Conservation (phyloP, 2,888 invertebrate species). For the Spicauda simplicius region DNA sequence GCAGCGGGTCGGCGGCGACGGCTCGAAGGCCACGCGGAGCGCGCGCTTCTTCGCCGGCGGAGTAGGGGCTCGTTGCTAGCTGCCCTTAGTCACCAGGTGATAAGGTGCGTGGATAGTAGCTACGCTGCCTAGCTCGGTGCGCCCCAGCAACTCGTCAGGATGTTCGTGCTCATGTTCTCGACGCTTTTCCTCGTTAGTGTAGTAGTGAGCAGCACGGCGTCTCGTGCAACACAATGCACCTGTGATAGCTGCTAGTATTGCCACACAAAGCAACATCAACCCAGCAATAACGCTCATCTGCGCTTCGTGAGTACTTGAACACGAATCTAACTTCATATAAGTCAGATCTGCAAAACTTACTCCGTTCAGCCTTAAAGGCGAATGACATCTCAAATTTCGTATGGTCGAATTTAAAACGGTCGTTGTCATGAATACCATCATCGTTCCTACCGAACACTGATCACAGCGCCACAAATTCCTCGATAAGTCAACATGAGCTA, state of each 20-base stretch:
- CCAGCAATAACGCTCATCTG: conserved; percentile 84
- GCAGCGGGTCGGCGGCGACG: conserved; percentile 43
- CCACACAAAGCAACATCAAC: conserved; percentile 70
- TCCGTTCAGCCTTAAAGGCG: conserved; percentile 84
- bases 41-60: conserved; percentile 48
- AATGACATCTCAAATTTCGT: conserved; percentile 83
- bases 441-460: conserved; percentile 85
- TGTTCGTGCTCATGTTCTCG: conserved; percentile 70
- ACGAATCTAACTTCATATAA: conserved; percentile 64
- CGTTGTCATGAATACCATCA: conserved; percentile 84
- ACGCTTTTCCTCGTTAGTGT: conserved; percentile 90
- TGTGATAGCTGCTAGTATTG: conserved; percentile 81
- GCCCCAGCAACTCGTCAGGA: conserved; percentile 68
- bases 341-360: conserved; percentile 56
- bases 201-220: conserved; percentile 89
- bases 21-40: conserved; percentile 49
- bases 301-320: conserved; percentile 81
- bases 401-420: conserved; percentile 79
- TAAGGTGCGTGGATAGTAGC: conserved; percentile 75
- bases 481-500: conserved; percentile 81
- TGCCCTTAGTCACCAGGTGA: conserved; percentile 63
- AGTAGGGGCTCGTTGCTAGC: conserved; percentile 67
- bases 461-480: conserved; percentile 89
- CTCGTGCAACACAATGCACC: conserved; percentile 87
- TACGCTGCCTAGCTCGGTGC: conserved; percentile 66